Conservation (phyloP, 2,797 vertebrate species). For the Eupleurogrammus muticus region DNA sequence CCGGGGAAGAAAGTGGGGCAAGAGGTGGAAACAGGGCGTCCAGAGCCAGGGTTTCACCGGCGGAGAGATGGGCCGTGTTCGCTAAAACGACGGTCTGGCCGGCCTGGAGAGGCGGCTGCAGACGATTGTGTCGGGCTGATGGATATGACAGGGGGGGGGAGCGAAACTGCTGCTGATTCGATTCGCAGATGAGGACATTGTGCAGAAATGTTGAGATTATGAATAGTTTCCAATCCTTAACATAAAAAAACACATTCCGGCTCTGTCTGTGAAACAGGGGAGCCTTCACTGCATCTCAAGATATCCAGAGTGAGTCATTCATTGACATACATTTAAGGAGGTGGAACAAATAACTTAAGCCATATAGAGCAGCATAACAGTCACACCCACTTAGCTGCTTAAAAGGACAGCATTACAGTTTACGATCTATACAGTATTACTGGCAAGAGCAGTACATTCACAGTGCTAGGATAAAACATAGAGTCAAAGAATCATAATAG, state of each 20-base stretch:
- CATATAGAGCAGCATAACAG: neutral
- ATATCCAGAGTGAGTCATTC: conserved; percentile 20
- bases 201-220: conserved; percentile 35
- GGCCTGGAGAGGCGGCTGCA: conserved; percentile 32
- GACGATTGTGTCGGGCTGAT: conserved; percentile 59
- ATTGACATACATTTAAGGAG: conserved; percentile 26
- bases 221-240: conserved; percentile 44
- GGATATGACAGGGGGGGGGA: conserved; percentile 57
- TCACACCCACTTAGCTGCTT: neutral
- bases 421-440: neutral
- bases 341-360: conserved; percentile 10
- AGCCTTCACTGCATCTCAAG: conserved; percentile 8
- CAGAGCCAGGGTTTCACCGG: conserved; percentile 57
- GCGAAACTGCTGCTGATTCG: conserved; percentile 65
- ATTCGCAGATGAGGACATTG: conserved; percentile 54
- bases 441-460: neutral
- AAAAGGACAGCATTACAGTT: neutral
- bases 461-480: neutral
- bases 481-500: neutral
- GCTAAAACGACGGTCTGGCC: conserved; percentile 31
- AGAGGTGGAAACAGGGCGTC: conserved; percentile 67
- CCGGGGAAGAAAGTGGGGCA: conserved; percentile 72
- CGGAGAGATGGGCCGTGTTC: conserved; percentile 48
- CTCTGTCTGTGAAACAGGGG: conserved; percentile 4
- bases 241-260: neutral